Conservation (phyloP, 2,113 vertebrate species). For the Microtus montanus region DNA sequence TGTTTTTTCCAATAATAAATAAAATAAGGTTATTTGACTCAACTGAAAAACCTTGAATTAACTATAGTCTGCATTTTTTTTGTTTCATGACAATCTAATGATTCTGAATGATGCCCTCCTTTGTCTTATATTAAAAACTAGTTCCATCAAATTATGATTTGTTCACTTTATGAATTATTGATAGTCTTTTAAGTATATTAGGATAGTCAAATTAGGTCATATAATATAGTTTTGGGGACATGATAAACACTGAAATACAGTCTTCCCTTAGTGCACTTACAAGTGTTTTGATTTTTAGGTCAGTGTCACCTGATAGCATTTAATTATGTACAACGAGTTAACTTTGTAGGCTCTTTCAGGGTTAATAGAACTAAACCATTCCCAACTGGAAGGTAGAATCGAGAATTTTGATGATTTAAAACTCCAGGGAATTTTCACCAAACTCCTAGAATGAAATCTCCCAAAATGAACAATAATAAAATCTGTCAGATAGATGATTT, state of each 20-base stretch:
- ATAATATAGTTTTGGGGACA: neutral
- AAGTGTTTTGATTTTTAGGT: conserved; percentile 36
- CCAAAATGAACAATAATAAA: conserved; percentile 51
- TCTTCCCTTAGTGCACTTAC: neutral
- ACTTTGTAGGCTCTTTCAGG: conserved; percentile 5
- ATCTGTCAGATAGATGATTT: neutral
- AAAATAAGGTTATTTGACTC: conserved; percentile 46
- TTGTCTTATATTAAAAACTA: conserved; percentile 17
- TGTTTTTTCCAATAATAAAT: neutral
- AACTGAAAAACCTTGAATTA: conserved; percentile 49
- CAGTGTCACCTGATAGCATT: neutral
- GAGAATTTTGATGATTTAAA: conserved; percentile 13
- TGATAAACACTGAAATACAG: neutral
- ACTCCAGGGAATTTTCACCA: neutral
- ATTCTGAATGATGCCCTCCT: conserved; percentile 26
- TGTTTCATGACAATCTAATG: conserved; percentile 13
- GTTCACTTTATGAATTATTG: conserved; percentile 22
- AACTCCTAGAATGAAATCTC: conserved; percentile 39
- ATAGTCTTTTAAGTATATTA: conserved; percentile 17
- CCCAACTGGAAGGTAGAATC: neutral
- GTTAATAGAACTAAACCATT: conserved; percentile 45
- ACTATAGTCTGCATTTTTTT: conserved; percentile 33
- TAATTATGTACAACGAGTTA: conserved; percentile 14
- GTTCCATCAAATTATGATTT: conserved; percentile 43
- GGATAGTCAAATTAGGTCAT: conserved; percentile 1